Evolutionary conservation across 2,888 invertebrate species (phyloP), one percentile per base, ranked within the genome.

Genomic region (Caenorhabditis doughertyi): DNA sequence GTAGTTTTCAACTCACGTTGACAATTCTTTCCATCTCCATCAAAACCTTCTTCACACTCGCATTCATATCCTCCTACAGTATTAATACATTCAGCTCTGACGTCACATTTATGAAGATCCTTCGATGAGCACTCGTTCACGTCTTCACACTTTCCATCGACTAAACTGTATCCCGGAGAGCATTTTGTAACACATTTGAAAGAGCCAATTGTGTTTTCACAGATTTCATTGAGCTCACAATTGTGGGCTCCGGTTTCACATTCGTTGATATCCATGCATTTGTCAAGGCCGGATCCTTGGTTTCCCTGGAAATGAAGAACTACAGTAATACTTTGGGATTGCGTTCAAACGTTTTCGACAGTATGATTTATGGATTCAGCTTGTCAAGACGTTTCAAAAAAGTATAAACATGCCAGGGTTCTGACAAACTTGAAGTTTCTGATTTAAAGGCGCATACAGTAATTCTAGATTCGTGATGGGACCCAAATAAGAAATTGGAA

Each of bases 171-270:
- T 16, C 90, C 90, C 1, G 81, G 84, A 2, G 85, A 85, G 80
- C 90, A 90, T n/a, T 74, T 67, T 39, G 77, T 67, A 67, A 89
- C 88, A 65, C 90, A 90, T 56, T 79, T 83, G 81, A 82, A 90
- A 3, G 85, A 77, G 11, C 90, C 90, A 56, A 85, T 72, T 49
- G 87, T 88, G 65, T 90, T 90, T 68, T 90, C 86, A 62, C 90
- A 90, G 49, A 87, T 84, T 29, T 87, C 81, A 29, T 76, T 67
- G 1, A 71, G 49, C 8, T 95, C 88, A 95, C 93, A 89, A 44
- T 81, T 77, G 72, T 88, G 84, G 9, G 81, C 79, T 4, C 84
- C 84, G 16, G 76, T 81, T 4, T 76, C 88, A 79, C 91, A 91
- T 73, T 91, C 91, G 71, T 91, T 87, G 47, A 91, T 85, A 47